A percentile compares a stretch with the other conserved stretches of the same genome.
Conservation (phyloP, 2,113 vertebrate species). For the Scartelaos histophorus region DNA sequence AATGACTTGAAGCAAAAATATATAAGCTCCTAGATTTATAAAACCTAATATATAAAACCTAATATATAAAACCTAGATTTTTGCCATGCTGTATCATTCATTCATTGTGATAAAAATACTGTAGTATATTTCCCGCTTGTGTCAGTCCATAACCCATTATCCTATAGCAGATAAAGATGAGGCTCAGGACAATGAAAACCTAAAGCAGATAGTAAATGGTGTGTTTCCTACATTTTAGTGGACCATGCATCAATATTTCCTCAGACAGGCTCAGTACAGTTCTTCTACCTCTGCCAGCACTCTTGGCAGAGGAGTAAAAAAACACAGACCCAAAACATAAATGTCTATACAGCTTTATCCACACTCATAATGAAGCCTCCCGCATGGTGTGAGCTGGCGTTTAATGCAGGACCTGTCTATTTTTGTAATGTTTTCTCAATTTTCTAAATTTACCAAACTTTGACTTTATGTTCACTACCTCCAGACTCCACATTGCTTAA, state of each 20-base stretch:
- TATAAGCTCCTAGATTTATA: too few species aligned
- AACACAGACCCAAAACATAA: constrained; percentile 59
- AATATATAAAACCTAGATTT: neutral
- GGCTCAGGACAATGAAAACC: constrained; percentile 23
- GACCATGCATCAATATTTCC: constrained; percentile 38
- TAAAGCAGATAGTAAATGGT: constrained; percentile 28
- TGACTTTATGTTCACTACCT: constrained; percentile 19
- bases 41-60: too few species aligned
- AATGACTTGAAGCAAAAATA: neutral
- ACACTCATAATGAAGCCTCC: constrained; percentile 46
- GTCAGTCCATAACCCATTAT: neutral
- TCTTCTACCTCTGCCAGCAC: constrained; percentile 48
- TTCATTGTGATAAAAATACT: neutral
- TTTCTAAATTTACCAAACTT: constrained; percentile 1
- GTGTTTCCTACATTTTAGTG: constrained; percentile 40
- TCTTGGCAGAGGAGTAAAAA: constrained; percentile 53
- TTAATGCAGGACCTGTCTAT: constrained; percentile 25
- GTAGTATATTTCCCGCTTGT: neutral
- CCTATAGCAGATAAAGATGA: neutral
- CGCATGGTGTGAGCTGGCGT: constrained; percentile 19
- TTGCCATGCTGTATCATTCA: neutral
- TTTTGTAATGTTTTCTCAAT: constrained; percentile 31
- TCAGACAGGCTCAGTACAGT: constrained; percentile 39
- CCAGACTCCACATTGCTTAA: neutral
- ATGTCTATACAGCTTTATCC: constrained; percentile 46